Evolutionary conservation across 2,113 vertebrate species (phyloP).

Genomic region (Ochotona curzoniae): DNA sequence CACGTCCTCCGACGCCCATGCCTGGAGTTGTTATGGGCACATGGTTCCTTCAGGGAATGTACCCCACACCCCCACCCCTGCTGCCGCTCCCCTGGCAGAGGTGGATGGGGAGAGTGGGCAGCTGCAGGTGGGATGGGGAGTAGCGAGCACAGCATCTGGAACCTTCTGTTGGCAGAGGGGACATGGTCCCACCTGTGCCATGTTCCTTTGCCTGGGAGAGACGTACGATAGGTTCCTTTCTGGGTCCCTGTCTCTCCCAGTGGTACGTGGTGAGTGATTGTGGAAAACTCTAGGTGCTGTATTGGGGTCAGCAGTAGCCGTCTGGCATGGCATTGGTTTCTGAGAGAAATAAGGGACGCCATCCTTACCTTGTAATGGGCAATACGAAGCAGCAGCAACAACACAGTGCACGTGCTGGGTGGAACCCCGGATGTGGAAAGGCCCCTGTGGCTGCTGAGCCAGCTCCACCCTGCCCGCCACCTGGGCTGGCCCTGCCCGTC

Average conservation of each 20-base stretch:
- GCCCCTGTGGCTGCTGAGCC: background rate
- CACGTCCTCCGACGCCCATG: background rate
- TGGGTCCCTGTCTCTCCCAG: background rate
- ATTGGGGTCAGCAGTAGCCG: background rate
- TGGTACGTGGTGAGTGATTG: background rate
- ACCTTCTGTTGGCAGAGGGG: background rate
- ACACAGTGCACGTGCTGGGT: background rate
- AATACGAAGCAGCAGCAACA: too few relatives aligned
- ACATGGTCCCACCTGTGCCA: background rate
- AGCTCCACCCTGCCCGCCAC: background rate
- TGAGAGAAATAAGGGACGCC: background rate
- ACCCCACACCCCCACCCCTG: background rate
- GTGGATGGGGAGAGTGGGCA: too few relatives aligned
- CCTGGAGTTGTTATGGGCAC: conserved; percentile 20
- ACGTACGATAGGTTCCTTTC: background rate
- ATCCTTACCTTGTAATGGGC: background rate
- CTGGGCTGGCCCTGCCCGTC: background rate
- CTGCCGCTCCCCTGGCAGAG: too few relatives aligned
- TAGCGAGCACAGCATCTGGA: background rate
- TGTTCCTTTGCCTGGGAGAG: fast-evolving
- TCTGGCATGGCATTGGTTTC: background rate
- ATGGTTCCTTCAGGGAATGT: background rate
- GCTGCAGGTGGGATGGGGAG: background rate
- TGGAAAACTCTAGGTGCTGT: background rate
- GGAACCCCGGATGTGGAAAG: background rate